Percentiles rank a stretch among this genome's conserved stretches.
phyloP scores from a whole-genome alignment of 2,888 invertebrate genomes.

The Saturnia pavonia region DNA sequence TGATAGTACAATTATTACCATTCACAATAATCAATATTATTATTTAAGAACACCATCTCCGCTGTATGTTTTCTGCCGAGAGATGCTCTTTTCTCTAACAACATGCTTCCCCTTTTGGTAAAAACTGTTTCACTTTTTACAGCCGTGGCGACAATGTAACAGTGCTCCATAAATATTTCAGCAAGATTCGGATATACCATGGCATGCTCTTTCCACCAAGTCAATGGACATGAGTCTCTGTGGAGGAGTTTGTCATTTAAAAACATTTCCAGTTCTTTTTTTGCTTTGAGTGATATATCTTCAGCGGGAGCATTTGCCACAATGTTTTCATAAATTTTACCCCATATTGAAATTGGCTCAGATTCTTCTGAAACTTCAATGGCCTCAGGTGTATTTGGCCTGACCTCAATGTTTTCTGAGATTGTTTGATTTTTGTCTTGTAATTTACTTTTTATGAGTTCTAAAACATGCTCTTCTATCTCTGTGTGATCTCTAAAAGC shows the following conservation, averaged over 20 bases:
- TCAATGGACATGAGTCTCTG: constrained; percentile 19
- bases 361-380: constrained; percentile 7
- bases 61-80: constrained; percentile 10
- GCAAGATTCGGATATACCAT: constrained; percentile 25
- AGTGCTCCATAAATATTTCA: constrained; percentile 14
- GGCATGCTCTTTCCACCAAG: constrained; percentile 26
- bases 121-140: constrained; percentile 8
- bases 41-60: not conserved
- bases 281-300: constrained; percentile 6
- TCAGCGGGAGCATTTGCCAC: constrained; percentile 19
- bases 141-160: not conserved
- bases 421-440: not conserved
- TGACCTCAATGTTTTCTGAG: not conserved
- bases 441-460: constrained; percentile 6
- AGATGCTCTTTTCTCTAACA: constrained; percentile 13
- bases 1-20: not conserved
- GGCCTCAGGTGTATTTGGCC: not conserved
- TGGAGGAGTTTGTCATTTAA: constrained; percentile 20
- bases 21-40: constrained; percentile 2
- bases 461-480: constrained; percentile 11
- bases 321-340: constrained; percentile 26
- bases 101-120: constrained; percentile 17
- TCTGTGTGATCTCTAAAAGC: constrained; percentile 10
- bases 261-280: constrained; percentile 20
- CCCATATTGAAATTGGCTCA: constrained; percentile 24